A percentile compares a stretch with the other conserved stretches of the same genome.
phyloP scores from a whole-genome alignment of 2,888 invertebrate species.

The Sarcophaga variegata region DNA sequence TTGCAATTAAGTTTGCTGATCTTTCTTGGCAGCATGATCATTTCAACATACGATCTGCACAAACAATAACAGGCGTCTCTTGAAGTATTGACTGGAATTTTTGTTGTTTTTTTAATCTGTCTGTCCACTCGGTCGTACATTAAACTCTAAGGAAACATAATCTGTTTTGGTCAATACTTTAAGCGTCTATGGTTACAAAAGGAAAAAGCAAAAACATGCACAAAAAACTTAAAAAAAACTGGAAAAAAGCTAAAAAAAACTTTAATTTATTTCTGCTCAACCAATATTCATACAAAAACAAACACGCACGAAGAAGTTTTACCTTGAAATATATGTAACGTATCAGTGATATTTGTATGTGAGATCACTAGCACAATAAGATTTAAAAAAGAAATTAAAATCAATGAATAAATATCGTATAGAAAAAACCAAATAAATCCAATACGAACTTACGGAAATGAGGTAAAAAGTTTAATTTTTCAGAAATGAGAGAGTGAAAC shows the following conservation, averaged over 20 bases:
- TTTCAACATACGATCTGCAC: neutral
- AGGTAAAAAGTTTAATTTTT: no score
- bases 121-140: neutral
- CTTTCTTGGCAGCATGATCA: slow-evolving; percentile 22
- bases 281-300: slow-evolving; percentile 9
- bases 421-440: neutral
- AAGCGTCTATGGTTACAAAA: neutral
- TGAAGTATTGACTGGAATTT: slow-evolving; percentile 50
- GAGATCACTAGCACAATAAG: neutral
- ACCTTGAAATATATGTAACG: slow-evolving; percentile 51
- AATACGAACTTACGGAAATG: no score
- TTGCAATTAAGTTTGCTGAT: slow-evolving; percentile 54
- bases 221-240: no score
- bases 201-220: no score
- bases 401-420: slow-evolving; percentile 21
- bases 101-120: neutral
- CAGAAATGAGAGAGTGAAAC: no score
- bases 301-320: slow-evolving; percentile 7
- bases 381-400: slow-evolving; percentile 2
- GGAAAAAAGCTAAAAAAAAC: neutral
- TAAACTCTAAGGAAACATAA: slow-evolving; percentile 22
- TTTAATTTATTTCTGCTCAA: slow-evolving; percentile 39
- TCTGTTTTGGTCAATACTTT: slow-evolving; percentile 34
- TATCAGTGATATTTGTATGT: slow-evolving; percentile 4
- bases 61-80: slow-evolving; percentile 38